Evolutionary conservation across 2,113 vertebrate species (phyloP), one percentile per base, ranked within the genome.

Genomic region (Rhea pennata): DNA sequence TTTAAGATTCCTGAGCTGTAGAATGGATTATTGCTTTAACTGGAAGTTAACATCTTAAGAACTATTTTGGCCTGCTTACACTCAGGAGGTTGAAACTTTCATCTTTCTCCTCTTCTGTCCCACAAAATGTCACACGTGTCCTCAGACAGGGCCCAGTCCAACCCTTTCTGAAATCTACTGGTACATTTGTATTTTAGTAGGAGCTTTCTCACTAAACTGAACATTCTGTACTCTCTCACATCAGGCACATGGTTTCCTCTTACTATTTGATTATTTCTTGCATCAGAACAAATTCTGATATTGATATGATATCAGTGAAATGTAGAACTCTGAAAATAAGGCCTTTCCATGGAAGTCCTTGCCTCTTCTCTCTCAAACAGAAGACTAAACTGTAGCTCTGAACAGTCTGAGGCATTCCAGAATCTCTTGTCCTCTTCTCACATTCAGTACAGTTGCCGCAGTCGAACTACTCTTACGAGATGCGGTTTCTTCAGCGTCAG

Each of bases 301-400:
- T 5, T 74, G 33, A 40, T 9, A 27, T 16, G 46, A 69, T 6
- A 42, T 73, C 42, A 44, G 72, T 72, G 17, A 65, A 31, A 69
- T 0, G 0, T 33, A 71, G 31, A 85, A 26, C 42, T 80, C 4
- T 1, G 13, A 53, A 10, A 42, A 21, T 70, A 53, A 2, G 6
- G 8, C 10, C 86, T 84, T 10, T 20, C 39, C 64, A 27, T 1
- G 2, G 31, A 65, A 5, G 20, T 69, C 17, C 15, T 23, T 23
- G 15, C 36, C 13, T 48, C 36, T 83, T 15, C 4, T 6, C 12
- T 67, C 10, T 22, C 33, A 75, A 33, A 12, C 40, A 27, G 51
- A 67, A 67, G 46, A 33, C 24, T 64, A 26, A 92, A 85, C 40
- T 20, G 11, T 3, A 64, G 26, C 29, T 12, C 21, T 15, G 74